A percentile compares a stretch with the other conserved stretches of the same genome.
phyloP scores from a whole-genome alignment of 2,888 invertebrate species.

The Ennomos quercinarius region DNA sequence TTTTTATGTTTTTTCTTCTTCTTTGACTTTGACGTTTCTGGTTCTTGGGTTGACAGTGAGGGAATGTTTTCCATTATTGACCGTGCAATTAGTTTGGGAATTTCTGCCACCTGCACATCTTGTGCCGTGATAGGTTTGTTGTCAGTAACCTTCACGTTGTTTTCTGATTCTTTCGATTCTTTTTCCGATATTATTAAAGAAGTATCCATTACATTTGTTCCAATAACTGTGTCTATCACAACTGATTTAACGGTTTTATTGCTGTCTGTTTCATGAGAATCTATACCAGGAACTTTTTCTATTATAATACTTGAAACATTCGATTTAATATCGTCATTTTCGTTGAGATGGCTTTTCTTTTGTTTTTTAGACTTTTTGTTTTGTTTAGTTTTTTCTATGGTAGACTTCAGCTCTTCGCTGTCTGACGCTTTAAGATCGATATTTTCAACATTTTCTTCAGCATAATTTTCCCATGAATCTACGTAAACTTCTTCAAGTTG shows the following conservation, averaged over 20 bases:
- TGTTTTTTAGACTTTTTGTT: conserved; percentile 20
- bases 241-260: neutral
- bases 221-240: neutral
- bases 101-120: neutral
- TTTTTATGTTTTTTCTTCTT: conserved; percentile 64
- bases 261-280: neutral
- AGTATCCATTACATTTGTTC: neutral
- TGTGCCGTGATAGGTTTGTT: neutral
- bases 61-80: neutral
- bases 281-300: neutral
- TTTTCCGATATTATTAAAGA: neutral
- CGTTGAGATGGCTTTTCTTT: conserved; percentile 1
- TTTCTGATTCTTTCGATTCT: neutral
- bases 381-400: conserved; percentile 3
- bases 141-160: neutral
- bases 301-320: conserved; percentile 1
- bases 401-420: conserved; percentile 20
- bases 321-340: neutral
- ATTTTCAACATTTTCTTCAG: conserved; percentile 35
- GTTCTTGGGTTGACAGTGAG: conserved; percentile 2
- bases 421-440: conserved; percentile 44
- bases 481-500: conserved; percentile 32
- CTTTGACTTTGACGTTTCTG: conserved; percentile 47
- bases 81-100: neutral
- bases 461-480: conserved; percentile 34